phyloP scores from a whole-genome alignment of 2,797 vertebrate species.

The Heteromormyrus szaboi region DNA sequence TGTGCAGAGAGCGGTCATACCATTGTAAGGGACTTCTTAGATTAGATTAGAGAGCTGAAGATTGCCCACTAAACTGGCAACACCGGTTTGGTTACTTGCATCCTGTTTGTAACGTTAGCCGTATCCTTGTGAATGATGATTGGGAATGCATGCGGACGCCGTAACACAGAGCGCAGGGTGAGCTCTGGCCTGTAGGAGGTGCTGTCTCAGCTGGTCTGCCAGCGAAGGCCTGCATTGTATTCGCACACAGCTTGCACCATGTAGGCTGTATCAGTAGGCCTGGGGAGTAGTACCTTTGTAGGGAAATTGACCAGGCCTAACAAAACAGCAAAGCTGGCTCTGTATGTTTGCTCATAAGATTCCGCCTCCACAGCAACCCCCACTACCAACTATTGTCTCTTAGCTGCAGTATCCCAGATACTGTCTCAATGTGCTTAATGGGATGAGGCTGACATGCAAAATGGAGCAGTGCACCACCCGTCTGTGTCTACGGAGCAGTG shows the following conservation, averaged over 20 bases:
- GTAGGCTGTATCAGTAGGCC: conserved; percentile 30
- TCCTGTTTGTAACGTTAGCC: conserved; percentile 36
- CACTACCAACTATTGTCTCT: conserved; percentile 39
- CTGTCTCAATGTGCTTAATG: conserved; percentile 42
- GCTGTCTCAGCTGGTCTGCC: background rate
- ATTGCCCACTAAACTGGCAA: conserved; percentile 37
- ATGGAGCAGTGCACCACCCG: background rate
- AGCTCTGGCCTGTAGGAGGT: background rate
- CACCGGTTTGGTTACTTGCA: conserved; percentile 38
- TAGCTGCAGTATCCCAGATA: conserved; percentile 38
- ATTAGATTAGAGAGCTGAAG: conserved; percentile 27
- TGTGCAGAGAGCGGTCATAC: conserved; percentile 2
- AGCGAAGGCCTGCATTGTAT: conserved; percentile 34
- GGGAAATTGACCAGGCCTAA: conserved; percentile 38
- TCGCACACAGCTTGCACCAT: conserved; percentile 40
- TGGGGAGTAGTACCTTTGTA: conserved; percentile 41
- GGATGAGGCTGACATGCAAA: conserved; percentile 8
- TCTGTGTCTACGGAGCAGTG: background rate
- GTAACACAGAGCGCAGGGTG: background rate
- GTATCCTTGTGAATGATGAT: conserved; percentile 28
- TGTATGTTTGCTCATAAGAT: conserved; percentile 46
- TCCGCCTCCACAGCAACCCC: conserved; percentile 19
- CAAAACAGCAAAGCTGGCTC: conserved; percentile 41
- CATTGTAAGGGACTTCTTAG: conserved; percentile 20
- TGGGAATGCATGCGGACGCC: background rate